These are phyloP conservation scores for Calcarius ornatus DNA, from an alignment of 2,113 vertebrate genomes.

Conservation along the genomic window DNA sequence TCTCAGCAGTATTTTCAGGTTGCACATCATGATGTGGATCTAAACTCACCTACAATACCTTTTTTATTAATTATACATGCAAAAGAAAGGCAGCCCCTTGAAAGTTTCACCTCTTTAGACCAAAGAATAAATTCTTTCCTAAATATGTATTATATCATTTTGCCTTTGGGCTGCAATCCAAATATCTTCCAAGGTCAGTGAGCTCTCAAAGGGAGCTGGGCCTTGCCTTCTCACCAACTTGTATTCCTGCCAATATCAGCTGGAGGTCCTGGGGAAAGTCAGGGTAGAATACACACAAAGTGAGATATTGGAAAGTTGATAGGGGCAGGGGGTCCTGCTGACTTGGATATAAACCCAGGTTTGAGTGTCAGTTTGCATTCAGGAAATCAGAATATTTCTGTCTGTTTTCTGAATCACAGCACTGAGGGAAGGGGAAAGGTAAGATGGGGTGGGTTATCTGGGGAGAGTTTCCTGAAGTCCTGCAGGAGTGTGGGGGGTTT, in stretches of 20 bases:
- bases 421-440: neutral
- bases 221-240: conserved; percentile 21
- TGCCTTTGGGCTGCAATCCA: conserved; percentile 39
- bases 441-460: neutral
- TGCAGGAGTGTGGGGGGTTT: neutral
- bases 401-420: neutral
- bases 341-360: neutral
- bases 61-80: neutral
- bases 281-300: neutral
- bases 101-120: neutral
- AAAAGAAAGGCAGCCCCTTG: neutral
- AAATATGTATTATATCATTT: conserved; percentile 27
- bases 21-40: neutral
- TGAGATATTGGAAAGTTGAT: neutral
- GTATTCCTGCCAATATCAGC: neutral
- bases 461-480: neutral
- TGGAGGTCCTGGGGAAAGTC: neutral
- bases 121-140: conserved; percentile 49
- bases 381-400: neutral
- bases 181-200: conserved; percentile 48
- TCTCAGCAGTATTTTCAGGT: neutral
- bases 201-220: conserved; percentile 27
- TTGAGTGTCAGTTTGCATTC: neutral
- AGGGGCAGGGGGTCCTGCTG: neutral
- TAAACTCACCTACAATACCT: neutral